Conservation (phyloP, 2,888 invertebrate species). For the Leptinotarsa rubiginosa region DNA sequence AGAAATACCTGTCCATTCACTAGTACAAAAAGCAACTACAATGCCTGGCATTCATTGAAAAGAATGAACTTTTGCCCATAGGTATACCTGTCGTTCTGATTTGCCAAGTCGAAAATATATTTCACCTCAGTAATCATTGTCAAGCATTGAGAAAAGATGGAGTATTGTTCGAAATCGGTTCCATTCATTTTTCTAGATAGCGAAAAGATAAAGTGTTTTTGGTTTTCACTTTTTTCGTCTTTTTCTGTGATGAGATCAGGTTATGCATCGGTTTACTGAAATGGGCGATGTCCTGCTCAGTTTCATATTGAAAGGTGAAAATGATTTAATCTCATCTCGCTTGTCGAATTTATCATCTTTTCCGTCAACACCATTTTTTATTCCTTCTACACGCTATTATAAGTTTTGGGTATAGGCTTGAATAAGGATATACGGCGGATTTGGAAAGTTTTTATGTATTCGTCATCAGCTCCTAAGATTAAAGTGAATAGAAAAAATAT, state of each 20-base stretch:
- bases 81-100: constrained; percentile 64
- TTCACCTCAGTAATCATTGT: constrained; percentile 64
- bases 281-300: constrained; percentile 19
- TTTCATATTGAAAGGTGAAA: constrained; percentile 23
- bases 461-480: neutral
- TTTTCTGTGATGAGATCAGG: constrained; percentile 12
- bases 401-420: neutral
- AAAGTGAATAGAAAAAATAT: neutral
- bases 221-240: constrained; percentile 29
- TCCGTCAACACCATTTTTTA: constrained; percentile 12
- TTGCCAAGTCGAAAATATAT: constrained; percentile 65
- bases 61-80: constrained; percentile 57
- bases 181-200: constrained; percentile 55
- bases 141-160: constrained; percentile 57
- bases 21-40: constrained; percentile 57
- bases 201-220: constrained; percentile 46
- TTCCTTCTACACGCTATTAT: neutral
- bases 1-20: constrained; percentile 63
- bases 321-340: constrained; percentile 26
- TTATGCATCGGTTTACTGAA: constrained; percentile 20
- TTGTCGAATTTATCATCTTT: constrained; percentile 14
- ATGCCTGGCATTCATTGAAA: constrained; percentile 56
- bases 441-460: neutral
- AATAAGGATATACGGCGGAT: neutral
- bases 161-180: constrained; percentile 48